Evolutionary conservation across 2,888 invertebrate genomes (phyloP).

Genomic region (Vesta saturnalis): DNA sequence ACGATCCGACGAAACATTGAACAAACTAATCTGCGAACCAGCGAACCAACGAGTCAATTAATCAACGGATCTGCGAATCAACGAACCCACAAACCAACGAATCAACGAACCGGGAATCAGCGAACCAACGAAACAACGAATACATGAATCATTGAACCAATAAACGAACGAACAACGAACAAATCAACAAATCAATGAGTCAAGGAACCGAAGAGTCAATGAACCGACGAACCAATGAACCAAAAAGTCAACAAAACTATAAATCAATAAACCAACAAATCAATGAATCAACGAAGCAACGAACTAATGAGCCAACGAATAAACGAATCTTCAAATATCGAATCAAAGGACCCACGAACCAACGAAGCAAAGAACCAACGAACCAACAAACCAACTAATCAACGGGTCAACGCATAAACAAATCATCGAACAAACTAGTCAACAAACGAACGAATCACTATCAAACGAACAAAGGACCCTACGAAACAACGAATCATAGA

Average conservation of each 20-base stretch:
- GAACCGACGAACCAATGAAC: not conserved
- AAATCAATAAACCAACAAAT: not conserved
- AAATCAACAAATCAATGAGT: not conserved
- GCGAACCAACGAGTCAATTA: too few species aligned
- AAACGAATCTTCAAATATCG: not conserved
- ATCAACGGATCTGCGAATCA: too few species aligned
- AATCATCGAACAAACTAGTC: not conserved
- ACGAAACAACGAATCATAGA: not conserved
- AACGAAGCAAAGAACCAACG: not conserved
- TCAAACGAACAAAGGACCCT: not conserved
- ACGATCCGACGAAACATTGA: not conserved
- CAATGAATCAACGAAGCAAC: too few species aligned
- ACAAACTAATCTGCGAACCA: too few species aligned
- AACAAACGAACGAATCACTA: not conserved
- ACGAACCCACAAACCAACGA: too few species aligned
- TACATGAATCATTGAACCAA: too few species aligned
- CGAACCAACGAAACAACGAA: too few species aligned
- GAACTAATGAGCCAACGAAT: not conserved
- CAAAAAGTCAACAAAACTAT: not conserved
- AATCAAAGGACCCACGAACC: not conserved
- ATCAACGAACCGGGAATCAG: too few species aligned
- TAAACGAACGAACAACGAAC: too few species aligned
- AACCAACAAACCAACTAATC: too few species aligned
- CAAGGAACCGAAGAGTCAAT: not conserved
- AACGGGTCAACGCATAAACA: not conserved